These are phyloP conservation scores for Coelopa frigida DNA, from an alignment of 1,140 invertebrate species.

Conservation along the genomic window DNA sequence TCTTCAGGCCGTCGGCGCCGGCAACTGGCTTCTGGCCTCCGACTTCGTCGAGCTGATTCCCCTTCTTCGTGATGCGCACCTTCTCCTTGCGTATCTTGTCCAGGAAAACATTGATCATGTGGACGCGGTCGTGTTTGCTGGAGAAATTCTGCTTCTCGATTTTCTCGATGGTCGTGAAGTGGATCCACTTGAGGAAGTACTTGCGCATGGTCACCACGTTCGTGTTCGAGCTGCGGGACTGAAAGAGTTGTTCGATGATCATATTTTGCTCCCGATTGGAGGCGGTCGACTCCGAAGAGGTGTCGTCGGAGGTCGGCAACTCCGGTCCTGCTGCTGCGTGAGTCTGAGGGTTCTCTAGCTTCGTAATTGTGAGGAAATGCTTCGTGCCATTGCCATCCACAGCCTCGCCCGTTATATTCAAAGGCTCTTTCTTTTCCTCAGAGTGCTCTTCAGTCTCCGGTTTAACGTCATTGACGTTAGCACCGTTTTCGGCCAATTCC, in stretches of 20 bases:
- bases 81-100: conserved; percentile 43
- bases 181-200: conserved; percentile 43
- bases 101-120: conserved; percentile 43
- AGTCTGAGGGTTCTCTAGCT: background rate
- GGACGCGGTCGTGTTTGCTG: conserved; percentile 23
- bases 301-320: too few relatives aligned
- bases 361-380: too few relatives aligned
- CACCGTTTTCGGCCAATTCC: background rate
- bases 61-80: conserved; percentile 19
- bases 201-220: conserved; percentile 30
- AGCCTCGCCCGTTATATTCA: too few relatives aligned
- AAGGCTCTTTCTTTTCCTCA: background rate
- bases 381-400: too few relatives aligned
- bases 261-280: conserved; percentile 24
- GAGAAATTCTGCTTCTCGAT: conserved; percentile 27
- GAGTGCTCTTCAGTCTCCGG: background rate
- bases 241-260: conserved; percentile 36
- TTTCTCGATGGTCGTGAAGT: conserved; percentile 37
- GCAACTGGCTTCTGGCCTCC: background rate
- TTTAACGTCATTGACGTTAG: background rate
- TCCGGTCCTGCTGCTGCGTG: background rate
- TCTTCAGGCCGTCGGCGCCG: conserved; percentile 15
- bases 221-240: conserved; percentile 15
- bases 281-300: conserved; percentile 14
- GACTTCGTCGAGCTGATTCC: too few relatives aligned